Evolutionary conservation across 2,888 invertebrate species (phyloP).

Genomic region (Odontomyia ornata): DNA sequence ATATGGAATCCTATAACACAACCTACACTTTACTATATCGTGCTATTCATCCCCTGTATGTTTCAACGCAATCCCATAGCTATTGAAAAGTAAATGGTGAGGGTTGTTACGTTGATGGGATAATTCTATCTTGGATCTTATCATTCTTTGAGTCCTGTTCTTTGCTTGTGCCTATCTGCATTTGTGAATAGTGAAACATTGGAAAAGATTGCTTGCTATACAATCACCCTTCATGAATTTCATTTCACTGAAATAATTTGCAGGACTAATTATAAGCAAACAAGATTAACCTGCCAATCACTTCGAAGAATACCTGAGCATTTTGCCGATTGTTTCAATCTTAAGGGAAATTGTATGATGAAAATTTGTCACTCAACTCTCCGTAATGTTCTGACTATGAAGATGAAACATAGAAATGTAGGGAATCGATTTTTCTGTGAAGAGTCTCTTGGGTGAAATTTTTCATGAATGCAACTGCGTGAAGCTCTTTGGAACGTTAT

Average conservation of each 20-base stretch:
- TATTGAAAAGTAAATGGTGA: not conserved
- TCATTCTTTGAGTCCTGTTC: not conserved
- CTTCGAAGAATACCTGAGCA: no score
- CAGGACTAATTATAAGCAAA: constrained; percentile 36
- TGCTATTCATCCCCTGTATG: not conserved
- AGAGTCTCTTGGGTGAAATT: not conserved
- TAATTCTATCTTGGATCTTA: constrained; percentile 37
- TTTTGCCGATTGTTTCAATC: not conserved
- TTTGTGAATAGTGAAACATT: not conserved
- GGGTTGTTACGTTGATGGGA: constrained; percentile 44
- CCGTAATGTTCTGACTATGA: not conserved
- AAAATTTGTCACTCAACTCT: no score
- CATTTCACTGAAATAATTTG: not conserved
- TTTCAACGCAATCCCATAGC: not conserved
- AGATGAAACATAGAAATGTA: not conserved
- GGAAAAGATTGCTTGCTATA: no score
- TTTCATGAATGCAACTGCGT: not conserved
- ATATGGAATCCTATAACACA: not conserved
- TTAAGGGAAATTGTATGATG: not conserved
- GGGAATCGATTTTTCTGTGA: constrained; percentile 29
- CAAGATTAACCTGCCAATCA: constrained; percentile 26
- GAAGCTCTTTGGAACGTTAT: no score
- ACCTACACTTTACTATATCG: not conserved
- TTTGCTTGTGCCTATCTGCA: not conserved
- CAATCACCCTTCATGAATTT: no score